Evolutionary conservation across 1,140 invertebrate species (phyloP).

Genomic region (Drosophila tani): DNA sequence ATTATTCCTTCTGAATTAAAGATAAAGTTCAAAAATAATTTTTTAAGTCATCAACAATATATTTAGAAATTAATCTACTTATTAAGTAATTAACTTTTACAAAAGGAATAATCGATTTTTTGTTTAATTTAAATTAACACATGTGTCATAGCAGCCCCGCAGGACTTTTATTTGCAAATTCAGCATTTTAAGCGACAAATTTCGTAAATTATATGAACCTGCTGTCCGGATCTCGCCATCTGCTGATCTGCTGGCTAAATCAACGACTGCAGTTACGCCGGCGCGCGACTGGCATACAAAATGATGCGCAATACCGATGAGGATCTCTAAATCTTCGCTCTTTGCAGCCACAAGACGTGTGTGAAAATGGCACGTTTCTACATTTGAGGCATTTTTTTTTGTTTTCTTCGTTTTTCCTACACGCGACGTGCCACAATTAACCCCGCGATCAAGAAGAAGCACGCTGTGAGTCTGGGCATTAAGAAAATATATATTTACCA

Average conservation of each 20-base stretch:
- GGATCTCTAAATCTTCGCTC: slow-evolving; percentile 50
- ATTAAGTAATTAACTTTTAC: neutral
- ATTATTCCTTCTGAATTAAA: too few species aligned
- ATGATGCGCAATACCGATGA: slow-evolving; percentile 45
- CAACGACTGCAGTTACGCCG: slow-evolving; percentile 39
- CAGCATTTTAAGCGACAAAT: slow-evolving; percentile 35
- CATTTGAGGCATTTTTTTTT: slow-evolving; percentile 66
- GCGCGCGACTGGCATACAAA: slow-evolving; percentile 38
- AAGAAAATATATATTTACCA: slow-evolving; percentile 63
- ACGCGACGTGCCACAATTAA: slow-evolving; percentile 78
- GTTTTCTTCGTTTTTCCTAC: slow-evolving; percentile 50
- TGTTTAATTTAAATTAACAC: too few species aligned
- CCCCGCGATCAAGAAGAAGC: slow-evolving; percentile 19
- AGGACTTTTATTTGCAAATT: slow-evolving; percentile 27
- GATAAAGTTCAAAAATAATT: too few species aligned
- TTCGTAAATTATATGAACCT: slow-evolving; percentile 48
- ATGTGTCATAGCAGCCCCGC: neutral
- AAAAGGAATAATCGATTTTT: neutral
- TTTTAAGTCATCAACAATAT: too few species aligned
- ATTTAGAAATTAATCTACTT: neutral
- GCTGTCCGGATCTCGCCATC: slow-evolving; percentile 42
- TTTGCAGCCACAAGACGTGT: slow-evolving; percentile 61
- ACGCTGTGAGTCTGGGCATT: slow-evolving; percentile 20
- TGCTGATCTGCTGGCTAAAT: slow-evolving; percentile 37
- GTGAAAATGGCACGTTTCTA: slow-evolving; percentile 78